These are phyloP conservation scores for Triops cancriformis DNA, from an alignment of 1,140 invertebrate species.

Conservation along the genomic window DNA sequence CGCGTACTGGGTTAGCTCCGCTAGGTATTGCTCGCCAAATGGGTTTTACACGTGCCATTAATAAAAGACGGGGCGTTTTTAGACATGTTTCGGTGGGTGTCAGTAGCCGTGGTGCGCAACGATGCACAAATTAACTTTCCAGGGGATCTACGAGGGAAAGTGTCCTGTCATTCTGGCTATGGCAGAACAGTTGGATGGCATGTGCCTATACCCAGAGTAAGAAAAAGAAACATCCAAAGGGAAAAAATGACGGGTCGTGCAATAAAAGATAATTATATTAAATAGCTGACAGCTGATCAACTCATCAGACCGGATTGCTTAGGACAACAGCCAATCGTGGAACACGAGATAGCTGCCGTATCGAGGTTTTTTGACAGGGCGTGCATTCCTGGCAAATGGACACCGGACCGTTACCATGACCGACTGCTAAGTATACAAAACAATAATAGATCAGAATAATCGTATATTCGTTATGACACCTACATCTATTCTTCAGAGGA, in stretches of 20 bases:
- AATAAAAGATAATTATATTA: conserved; percentile 36
- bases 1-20: conserved; percentile 39
- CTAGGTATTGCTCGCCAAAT: conserved; percentile 19
- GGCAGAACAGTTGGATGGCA: conserved; percentile 71
- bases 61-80: neutral
- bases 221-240: neutral
- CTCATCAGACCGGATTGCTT: conserved; percentile 56
- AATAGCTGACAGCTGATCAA: conserved; percentile 58
- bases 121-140: conserved; percentile 53
- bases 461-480: conserved; percentile 16
- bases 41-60: conserved; percentile 11
- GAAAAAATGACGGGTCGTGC: neutral
- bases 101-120: conserved; percentile 64
- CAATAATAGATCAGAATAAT: neutral
- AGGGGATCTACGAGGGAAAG: conserved; percentile 55
- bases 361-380: conserved; percentile 62
- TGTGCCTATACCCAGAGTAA: conserved; percentile 42
- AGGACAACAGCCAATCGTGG: conserved; percentile 56
- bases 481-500: conserved; percentile 45
- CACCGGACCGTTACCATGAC: conserved; percentile 57
- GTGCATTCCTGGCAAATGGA: conserved; percentile 70
- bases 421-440: conserved; percentile 50
- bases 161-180: conserved; percentile 69
- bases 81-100: conserved; percentile 65
- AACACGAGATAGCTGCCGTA: conserved; percentile 62